These are phyloP conservation scores for Parthenolecanium corni DNA, from an alignment of 2,888 invertebrate species.

Conservation along the genomic window DNA sequence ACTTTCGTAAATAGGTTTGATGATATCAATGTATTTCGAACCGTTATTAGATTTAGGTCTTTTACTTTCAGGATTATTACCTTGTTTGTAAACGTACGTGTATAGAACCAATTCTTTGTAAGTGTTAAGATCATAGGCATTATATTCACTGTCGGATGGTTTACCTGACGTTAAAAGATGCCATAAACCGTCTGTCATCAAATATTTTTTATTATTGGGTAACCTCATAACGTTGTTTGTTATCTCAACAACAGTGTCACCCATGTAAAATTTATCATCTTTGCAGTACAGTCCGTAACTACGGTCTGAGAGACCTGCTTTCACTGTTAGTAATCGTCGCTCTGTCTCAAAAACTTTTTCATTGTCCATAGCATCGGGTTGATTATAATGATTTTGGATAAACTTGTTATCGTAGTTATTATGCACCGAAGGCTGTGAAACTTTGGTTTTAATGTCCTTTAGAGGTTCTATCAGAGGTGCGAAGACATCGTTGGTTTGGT, in stretches of 20 bases:
- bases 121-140: too few relatives aligned
- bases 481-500: background rate
- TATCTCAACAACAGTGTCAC: background rate
- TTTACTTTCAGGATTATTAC: too few relatives aligned
- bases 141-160: too few relatives aligned
- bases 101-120: too few relatives aligned
- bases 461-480: background rate
- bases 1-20: too few relatives aligned
- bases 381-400: too few relatives aligned
- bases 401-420: too few relatives aligned
- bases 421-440: too few relatives aligned
- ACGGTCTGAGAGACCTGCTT: background rate
- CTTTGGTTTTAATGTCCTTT: background rate
- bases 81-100: too few relatives aligned
- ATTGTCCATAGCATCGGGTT: background rate
- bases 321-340: background rate
- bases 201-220: background rate
- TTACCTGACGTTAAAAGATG: background rate
- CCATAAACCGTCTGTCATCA: background rate
- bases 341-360: background rate
- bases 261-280: background rate
- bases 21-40: background rate
- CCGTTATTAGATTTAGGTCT: too few relatives aligned
- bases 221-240: background rate
- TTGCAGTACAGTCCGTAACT: background rate